Percentiles rank a stretch among this genome's conserved stretches.
These are phyloP conservation scores for Didymodactylos carnosus DNA, from an alignment of 2,888 invertebrate genomes.

Conservation along the genomic window DNA sequence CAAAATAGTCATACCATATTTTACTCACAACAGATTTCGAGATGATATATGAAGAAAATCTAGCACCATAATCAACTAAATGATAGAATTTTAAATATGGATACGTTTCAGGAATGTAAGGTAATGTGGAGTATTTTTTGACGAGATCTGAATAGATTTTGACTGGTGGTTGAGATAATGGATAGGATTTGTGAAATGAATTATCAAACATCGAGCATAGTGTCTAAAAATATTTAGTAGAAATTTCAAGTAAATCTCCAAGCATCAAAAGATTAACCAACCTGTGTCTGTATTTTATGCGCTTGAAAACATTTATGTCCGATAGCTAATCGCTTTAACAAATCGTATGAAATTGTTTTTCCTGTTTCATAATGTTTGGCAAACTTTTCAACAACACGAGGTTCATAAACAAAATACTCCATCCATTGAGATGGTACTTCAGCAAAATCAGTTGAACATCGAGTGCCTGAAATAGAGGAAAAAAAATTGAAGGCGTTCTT, in stretches of 20 bases:
- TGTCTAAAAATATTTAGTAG: slow-evolving; percentile 50
- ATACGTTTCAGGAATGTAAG: slow-evolving; percentile 67
- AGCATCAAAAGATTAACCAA: background rate
- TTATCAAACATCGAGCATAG: slow-evolving; percentile 60
- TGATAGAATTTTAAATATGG: slow-evolving; percentile 92
- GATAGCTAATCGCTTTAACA: background rate
- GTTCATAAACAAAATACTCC: slow-evolving; percentile 86
- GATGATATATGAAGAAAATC: slow-evolving; percentile 89
- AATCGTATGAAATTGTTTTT: slow-evolving; percentile 42
- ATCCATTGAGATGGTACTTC: slow-evolving; percentile 94
- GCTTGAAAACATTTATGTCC: slow-evolving; percentile 9
- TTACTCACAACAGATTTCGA: slow-evolving; percentile 75
- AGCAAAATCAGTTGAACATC: slow-evolving; percentile 90
- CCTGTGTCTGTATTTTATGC: slow-evolving; percentile 7
- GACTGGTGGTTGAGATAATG: slow-evolving; percentile 21
- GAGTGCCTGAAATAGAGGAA: too few species aligned
- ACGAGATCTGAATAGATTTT: slow-evolving; percentile 45
- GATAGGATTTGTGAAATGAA: slow-evolving; percentile 53
- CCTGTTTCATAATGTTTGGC: slow-evolving; percentile 75
- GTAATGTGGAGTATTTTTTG: slow-evolving; percentile 59
- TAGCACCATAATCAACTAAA: slow-evolving; percentile 88
- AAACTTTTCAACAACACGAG: slow-evolving; percentile 59
- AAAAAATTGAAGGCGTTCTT: too few species aligned
- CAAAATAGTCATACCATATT: slow-evolving; percentile 73
- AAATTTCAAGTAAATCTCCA: slow-evolving; percentile 22